A percentile compares a stretch with the other conserved stretches of the same genome.
These are phyloP conservation scores for Hypena proboscidalis DNA, from an alignment of 2,888 invertebrate genomes.

Conservation along the genomic window DNA sequence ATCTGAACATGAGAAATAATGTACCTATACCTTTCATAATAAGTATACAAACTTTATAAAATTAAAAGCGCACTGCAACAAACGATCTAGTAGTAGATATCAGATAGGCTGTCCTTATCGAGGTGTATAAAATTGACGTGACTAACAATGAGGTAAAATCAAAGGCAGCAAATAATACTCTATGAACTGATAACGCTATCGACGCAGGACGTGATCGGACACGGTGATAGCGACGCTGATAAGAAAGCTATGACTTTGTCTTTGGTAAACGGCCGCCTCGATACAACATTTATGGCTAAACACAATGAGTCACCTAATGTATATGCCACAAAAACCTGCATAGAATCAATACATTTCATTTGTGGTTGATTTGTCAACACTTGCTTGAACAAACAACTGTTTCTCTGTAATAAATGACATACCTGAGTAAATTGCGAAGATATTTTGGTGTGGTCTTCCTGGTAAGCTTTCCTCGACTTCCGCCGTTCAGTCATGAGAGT, in stretches of 20 bases:
- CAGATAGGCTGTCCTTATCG: no score
- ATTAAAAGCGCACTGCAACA: no score
- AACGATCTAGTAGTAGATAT: no score
- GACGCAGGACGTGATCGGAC: slow-evolving; percentile 66
- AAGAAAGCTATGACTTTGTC: slow-evolving; percentile 36
- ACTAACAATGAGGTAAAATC: slow-evolving; percentile 21
- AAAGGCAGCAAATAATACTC: slow-evolving; percentile 37
- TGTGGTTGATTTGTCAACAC: no score
- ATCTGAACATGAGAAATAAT: no score
- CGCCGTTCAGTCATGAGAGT: slow-evolving; percentile 94
- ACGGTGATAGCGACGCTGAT: slow-evolving; percentile 61
- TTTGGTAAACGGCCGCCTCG: slow-evolving; percentile 14
- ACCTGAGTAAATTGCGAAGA: slow-evolving; percentile 92
- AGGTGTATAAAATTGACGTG: slow-evolving; percentile 18
- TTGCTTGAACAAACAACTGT: no score
- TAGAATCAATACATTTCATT: no score
- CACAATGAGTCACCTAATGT: slow-evolving; percentile 3
- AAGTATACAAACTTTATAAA: no score
- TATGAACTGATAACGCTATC: slow-evolving; percentile 66
- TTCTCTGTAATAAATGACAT: slow-evolving; percentile 25
- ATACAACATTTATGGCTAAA: slow-evolving; percentile 1
- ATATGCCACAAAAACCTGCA: no score
- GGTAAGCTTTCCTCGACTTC: slow-evolving; percentile 93
- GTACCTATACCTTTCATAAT: no score
- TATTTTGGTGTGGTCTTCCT: slow-evolving; percentile 95